Conservation (phyloP, 2,797 vertebrate genomes). For the Carapus acus region DNA sequence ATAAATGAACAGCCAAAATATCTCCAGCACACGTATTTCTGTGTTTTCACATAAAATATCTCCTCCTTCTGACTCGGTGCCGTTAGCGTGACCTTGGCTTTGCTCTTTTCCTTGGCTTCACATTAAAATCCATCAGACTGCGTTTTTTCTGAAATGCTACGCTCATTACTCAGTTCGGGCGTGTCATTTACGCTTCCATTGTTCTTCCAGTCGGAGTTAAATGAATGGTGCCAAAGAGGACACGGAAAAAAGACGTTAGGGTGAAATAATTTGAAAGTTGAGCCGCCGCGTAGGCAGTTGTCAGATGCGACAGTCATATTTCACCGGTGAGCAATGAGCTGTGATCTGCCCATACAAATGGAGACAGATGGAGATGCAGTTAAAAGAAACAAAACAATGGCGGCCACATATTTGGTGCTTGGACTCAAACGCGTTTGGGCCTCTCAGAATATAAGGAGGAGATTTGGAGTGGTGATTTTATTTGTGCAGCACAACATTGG, state of each 20-base stretch:
- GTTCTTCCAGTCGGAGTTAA: conserved; percentile 26
- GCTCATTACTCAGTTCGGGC: conserved; percentile 40
- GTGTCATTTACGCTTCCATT: conserved; percentile 38
- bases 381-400: not conserved
- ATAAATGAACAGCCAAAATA: too few relatives aligned
- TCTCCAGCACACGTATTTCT: too few relatives aligned
- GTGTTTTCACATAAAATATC: too few relatives aligned
- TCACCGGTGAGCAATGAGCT: conserved; percentile 14
- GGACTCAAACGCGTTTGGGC: too few relatives aligned
- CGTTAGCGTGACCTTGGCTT: conserved; percentile 13
- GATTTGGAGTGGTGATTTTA: too few relatives aligned
- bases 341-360: not conserved
- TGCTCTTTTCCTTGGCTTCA: conserved; percentile 20
- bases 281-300: not conserved
- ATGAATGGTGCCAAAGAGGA: conserved; percentile 5
- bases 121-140: conserved; percentile 18
- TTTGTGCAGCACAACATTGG: too few relatives aligned
- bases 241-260: conserved; percentile 7
- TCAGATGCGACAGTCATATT: conserved; percentile 9
- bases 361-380: too few relatives aligned
- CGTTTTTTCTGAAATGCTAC: conserved; percentile 28
- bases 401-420: too few relatives aligned
- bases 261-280: conserved; percentile 1
- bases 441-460: too few relatives aligned
- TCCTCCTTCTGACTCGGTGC: conserved; percentile 8